Base-by-base conservation (phyloP, 1,140 invertebrate genomes). In the Rhopalosiphum padi region DNA sequence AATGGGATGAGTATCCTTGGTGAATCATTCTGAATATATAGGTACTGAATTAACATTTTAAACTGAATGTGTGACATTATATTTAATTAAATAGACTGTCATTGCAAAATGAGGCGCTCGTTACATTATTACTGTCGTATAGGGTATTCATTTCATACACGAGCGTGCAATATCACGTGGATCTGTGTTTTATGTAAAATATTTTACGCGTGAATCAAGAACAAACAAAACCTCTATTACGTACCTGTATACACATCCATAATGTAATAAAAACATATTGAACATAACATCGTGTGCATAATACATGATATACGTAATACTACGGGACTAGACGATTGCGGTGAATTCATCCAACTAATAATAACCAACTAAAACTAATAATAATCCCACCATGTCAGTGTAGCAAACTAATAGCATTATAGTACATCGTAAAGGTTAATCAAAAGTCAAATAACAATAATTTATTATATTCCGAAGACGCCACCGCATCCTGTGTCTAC, bases 401-500 rank as follows among this genome's bases (percentile, higher is more conserved):
- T 18, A 51, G 21, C 87, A 53, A 89, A 55, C 48, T 53, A 89
- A 89, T 46, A 23, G n/a, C 23, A 23, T 21, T 89, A 89, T 55
- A 55, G 37, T 37, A 9, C 18, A 51, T 35, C 87, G 35, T 23
- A 89, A 89, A 89, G 51, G 87, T 89, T 89, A 89, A 55, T 89
- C 87, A 53, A 89, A 89, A 89, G 87, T 89, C 87, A 89, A 89
- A 89, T 89, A 89, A 55, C 53, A 89, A 89, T 89, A 55, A 53
- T 68, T 68, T 68, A 89, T 89, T 53, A 55, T 21, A 53, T 55
- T 89, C 53, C 35, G 87, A 55, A 53, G n/a, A 53, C 87, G n/a
- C 60, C 30, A 11, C 60, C 30, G 30, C 30, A 11, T 68, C 30
- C n/a, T 18, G n/a, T 23, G n/a, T 43, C 22, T 48, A 35, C 85